phyloP scores from a whole-genome alignment of 2,888 invertebrate genomes.

The Trichogramma evanescens region DNA sequence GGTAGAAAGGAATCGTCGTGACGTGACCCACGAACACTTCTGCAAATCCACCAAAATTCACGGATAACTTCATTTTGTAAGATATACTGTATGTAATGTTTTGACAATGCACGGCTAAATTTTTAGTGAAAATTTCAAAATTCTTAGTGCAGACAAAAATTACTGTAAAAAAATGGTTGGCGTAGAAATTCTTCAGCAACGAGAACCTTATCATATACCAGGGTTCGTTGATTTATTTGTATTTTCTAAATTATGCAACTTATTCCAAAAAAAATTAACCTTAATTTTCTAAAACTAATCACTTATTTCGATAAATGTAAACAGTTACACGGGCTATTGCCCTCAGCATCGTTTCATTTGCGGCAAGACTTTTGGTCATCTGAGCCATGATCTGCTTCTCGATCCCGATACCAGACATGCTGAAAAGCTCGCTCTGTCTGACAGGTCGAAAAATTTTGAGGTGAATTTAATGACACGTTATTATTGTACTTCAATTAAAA shows the following conservation, averaged over 20 bases:
- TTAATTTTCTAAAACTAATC: not conserved
- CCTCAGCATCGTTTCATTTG: slow-evolving; percentile 68
- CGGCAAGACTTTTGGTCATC: slow-evolving; percentile 69
- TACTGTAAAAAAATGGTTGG: slow-evolving; percentile 16
- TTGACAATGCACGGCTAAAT: not conserved
- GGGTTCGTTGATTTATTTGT: slow-evolving; percentile 15
- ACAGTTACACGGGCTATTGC: slow-evolving; percentile 70
- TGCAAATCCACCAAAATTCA: slow-evolving; percentile 1
- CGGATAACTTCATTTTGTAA: not conserved
- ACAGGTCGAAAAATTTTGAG: slow-evolving; percentile 60
- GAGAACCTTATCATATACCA: slow-evolving; percentile 16
- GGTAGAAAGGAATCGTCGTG: too few relatives aligned
- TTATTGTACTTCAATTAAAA: not conserved
- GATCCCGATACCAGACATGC: slow-evolving; percentile 70
- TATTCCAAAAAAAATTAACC: not conserved
- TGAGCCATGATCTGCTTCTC: slow-evolving; percentile 61
- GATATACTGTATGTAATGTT: not conserved
- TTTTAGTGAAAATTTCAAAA: slow-evolving; percentile 1
- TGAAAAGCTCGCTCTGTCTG: slow-evolving; percentile 62
- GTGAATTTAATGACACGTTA: slow-evolving; percentile 38
- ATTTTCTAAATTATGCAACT: not conserved
- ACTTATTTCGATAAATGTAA: not conserved
- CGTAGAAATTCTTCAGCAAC: slow-evolving; percentile 14
- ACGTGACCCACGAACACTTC: too few relatives aligned
- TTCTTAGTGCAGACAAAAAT: slow-evolving; percentile 1